Evolutionary conservation across 2,797 vertebrate genomes (phyloP).

Genomic region (Platyrinchus mystaceus): DNA sequence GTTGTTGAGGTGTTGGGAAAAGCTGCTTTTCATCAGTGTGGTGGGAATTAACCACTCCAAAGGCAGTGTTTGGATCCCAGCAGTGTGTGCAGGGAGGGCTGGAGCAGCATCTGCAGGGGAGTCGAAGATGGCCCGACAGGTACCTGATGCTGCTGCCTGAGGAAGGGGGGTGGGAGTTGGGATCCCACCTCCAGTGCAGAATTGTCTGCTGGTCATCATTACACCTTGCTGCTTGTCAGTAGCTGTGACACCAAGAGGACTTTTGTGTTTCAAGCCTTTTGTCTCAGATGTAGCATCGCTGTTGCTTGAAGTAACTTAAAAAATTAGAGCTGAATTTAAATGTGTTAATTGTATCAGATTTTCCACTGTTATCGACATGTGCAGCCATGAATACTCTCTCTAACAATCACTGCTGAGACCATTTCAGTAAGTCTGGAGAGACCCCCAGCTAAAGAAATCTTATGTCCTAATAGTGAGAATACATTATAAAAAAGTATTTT

Average conservation of each 20-base stretch:
- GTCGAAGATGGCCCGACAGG: background rate
- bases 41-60: background rate
- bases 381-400: background rate
- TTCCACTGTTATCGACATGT: background rate
- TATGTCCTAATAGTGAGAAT: background rate
- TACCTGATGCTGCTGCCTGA: background rate
- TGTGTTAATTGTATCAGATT: background rate
- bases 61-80: background rate
- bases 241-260: background rate
- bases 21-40: rapidly evolving
- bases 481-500: background rate
- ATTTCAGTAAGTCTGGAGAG: background rate
- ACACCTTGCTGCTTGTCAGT: background rate
- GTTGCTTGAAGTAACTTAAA: background rate
- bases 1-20: background rate
- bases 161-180: background rate
- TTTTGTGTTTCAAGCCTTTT: background rate
- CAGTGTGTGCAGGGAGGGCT: background rate
- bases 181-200: background rate
- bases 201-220: too few relatives aligned
- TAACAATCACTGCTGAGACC: background rate
- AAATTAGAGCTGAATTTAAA: background rate
- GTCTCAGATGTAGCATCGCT: background rate
- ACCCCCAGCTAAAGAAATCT: background rate
- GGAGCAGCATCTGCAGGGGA: background rate